Conservation (phyloP, 2,113 vertebrate genomes). For the Microcebus jonahi region DNA sequence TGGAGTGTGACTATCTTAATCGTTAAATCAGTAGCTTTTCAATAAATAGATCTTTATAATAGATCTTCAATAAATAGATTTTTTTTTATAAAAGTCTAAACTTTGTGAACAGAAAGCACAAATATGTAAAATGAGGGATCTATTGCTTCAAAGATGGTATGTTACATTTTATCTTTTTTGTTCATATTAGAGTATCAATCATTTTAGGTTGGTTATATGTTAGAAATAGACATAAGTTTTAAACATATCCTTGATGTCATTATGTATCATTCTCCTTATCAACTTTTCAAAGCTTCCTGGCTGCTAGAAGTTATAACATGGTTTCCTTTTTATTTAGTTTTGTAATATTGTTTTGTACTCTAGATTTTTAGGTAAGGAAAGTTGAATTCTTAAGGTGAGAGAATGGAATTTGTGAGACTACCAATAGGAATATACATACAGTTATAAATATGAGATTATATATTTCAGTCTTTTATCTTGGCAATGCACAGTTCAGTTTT, state of each 20-base stretch:
- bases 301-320: conserved; percentile 18
- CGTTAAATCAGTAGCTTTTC: conserved; percentile 8
- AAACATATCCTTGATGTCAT: conserved; percentile 39
- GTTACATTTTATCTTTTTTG: conserved; percentile 20
- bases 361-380: conserved; percentile 18
- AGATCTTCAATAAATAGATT: conserved; percentile 16
- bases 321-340: conserved; percentile 52
- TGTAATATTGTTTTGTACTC: conserved; percentile 31
- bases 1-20: conserved; percentile 35
- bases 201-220: conserved; percentile 12
- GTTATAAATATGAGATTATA: background rate
- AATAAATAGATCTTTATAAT: conserved; percentile 49
- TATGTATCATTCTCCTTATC: background rate
- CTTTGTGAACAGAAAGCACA: conserved; percentile 30
- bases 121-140: conserved; percentile 6
- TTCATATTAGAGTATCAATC: background rate
- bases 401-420: conserved; percentile 18
- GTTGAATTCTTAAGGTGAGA: conserved; percentile 30
- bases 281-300: background rate
- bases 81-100: conserved; percentile 2
- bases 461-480: conserved; percentile 46
- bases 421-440: background rate
- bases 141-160: conserved; percentile 12
- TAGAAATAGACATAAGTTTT: conserved; percentile 18
- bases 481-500: background rate